phyloP scores from a whole-genome alignment of 2,113 vertebrate species.

The Aramus guarauna region DNA sequence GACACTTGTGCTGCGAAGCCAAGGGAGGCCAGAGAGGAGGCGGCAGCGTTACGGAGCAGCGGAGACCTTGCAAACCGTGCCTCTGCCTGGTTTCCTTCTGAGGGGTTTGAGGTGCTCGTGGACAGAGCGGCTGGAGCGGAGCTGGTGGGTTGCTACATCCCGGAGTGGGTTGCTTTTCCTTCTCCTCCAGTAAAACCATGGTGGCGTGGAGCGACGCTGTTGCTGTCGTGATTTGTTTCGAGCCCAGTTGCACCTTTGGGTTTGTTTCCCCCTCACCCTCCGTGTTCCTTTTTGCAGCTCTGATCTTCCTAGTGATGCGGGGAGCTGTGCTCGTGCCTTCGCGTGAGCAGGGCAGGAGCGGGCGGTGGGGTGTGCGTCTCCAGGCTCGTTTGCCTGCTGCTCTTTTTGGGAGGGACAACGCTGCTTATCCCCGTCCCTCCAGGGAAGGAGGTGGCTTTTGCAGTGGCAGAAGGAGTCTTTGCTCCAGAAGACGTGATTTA shows the following conservation, averaged over 20 bases:
- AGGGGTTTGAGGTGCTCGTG: too few species aligned
- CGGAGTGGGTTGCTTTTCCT: too few species aligned
- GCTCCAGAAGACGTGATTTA: background rate
- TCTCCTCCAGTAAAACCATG: too few species aligned
- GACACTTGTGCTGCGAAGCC: too few species aligned
- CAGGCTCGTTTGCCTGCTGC: background rate
- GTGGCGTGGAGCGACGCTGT: too few species aligned
- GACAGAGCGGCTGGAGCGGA: too few species aligned
- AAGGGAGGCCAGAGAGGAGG: too few species aligned
- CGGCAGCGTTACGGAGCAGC: too few species aligned
- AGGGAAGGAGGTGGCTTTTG: background rate
- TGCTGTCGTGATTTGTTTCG: background rate
- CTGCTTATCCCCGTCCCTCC: background rate
- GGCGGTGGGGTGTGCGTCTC: rapidly evolving
- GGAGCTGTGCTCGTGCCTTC: background rate
- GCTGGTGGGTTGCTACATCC: too few species aligned
- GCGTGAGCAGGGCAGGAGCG: background rate
- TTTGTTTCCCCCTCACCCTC: background rate
- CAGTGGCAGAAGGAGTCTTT: background rate
- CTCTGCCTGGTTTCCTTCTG: too few species aligned
- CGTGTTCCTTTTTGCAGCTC: background rate
- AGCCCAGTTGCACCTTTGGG: background rate
- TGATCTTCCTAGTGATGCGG: background rate
- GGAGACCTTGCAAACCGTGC: too few species aligned
- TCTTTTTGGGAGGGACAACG: background rate